Percentiles rank a stretch among this genome's conserved stretches.
phyloP scores from a whole-genome alignment of 53 echinoderm and acorn worm genomes.

The Holothuria leucospilota region DNA sequence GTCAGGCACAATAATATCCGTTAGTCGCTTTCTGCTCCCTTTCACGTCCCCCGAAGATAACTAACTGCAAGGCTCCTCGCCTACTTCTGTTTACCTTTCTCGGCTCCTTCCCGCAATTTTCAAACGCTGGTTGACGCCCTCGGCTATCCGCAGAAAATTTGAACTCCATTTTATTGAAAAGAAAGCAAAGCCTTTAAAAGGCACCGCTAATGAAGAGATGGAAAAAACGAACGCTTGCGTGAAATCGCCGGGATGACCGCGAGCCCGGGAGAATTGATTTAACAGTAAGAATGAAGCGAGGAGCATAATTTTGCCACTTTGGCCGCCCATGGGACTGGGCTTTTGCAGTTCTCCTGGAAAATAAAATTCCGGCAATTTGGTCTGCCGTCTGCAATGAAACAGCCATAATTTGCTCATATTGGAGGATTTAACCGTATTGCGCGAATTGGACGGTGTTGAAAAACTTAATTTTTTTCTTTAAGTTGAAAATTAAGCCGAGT shows the following conservation, averaged over 20 bases:
- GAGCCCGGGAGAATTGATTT: constrained; percentile 22
- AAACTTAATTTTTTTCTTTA: no score
- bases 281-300: constrained; percentile 13
- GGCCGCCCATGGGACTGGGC: constrained; percentile 41
- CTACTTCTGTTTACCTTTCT: constrained; percentile 21
- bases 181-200: constrained; percentile 47
- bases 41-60: no score
- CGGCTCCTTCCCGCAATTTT: constrained; percentile 24
- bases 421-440: constrained; percentile 7
- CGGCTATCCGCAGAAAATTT: constrained; percentile 26
- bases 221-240: constrained; percentile 34
- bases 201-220: constrained; percentile 47
- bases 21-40: no score
- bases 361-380: constrained; percentile 14
- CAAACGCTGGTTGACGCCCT: constrained; percentile 34
- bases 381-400: constrained; percentile 8
- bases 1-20: no score
- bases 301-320: constrained; percentile 45
- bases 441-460: no score
- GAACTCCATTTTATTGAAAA: constrained; percentile 28
- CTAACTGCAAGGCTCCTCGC: no score
- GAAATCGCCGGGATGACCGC: constrained; percentile 19
- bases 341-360: constrained; percentile 23
- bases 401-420: constrained; percentile 40
- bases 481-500: no score